Conservation (phyloP, 2,888 invertebrate species). For the Limnephilus lunatus region DNA sequence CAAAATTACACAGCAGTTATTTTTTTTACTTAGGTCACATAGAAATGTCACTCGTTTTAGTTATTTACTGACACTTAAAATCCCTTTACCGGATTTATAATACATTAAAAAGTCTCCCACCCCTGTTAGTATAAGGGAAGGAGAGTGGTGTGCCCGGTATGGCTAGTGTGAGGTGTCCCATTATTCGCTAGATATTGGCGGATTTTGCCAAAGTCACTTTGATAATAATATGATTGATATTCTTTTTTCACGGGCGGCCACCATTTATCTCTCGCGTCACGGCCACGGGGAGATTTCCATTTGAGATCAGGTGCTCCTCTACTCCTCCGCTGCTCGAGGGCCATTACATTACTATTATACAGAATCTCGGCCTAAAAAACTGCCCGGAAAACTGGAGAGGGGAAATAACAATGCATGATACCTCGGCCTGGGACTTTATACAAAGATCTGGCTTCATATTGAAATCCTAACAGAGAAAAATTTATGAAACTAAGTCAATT, state of each 20-base stretch:
- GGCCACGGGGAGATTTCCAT: conserved; percentile 65
- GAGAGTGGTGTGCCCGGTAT: background rate
- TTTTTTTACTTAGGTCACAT: too few relatives aligned
- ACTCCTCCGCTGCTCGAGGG: background rate
- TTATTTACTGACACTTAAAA: background rate
- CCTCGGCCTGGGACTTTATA: background rate
- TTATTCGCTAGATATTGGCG: conserved; percentile 65
- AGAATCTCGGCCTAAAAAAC: conserved; percentile 23
- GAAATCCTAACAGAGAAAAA: background rate
- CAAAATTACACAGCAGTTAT: too few relatives aligned
- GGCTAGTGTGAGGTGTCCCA: conserved; percentile 47
- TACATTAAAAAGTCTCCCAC: background rate
- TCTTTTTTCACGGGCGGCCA: conserved; percentile 59
- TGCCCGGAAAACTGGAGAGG: background rate
- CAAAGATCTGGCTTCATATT: background rate
- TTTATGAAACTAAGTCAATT: too few relatives aligned
- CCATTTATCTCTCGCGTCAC: conserved; percentile 66
- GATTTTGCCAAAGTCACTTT: conserved; percentile 65
- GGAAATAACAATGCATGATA: background rate
- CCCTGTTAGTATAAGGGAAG: background rate
- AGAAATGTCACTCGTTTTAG: background rate
- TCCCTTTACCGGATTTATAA: background rate
- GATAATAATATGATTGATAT: conserved; percentile 67
- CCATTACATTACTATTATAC: conserved; percentile 33
- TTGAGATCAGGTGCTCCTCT: conserved; percentile 65